A percentile compares a stretch with the other conserved stretches of the same genome.
Conservation (phyloP, 2,113 vertebrate genomes). For the Amphiprion percula region DNA sequence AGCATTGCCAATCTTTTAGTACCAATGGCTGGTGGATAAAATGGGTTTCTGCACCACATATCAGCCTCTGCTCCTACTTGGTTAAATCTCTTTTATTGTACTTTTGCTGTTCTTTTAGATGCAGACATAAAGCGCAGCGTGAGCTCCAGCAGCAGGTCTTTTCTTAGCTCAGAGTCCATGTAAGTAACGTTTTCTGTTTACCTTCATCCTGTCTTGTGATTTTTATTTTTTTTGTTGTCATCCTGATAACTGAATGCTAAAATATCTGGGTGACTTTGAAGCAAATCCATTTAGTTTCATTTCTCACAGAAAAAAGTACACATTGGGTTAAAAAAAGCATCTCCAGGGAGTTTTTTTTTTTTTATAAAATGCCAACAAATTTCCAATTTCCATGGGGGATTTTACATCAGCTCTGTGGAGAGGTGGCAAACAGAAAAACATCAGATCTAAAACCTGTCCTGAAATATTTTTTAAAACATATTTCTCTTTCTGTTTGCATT, state of each 20-base stretch:
- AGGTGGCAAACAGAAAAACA: too few relatives aligned
- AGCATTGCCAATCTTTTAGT: background rate
- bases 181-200: conserved; percentile 73
- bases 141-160: conserved; percentile 83
- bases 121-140: conserved; percentile 90
- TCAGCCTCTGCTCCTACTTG: background rate
- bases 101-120: conserved; percentile 81
- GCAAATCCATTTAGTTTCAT: too few relatives aligned
- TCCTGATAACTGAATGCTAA: background rate
- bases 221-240: background rate
- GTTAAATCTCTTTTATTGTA: background rate
- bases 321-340: background rate
- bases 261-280: too few relatives aligned
- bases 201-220: conserved; percentile 2
- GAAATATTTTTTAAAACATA: background rate
- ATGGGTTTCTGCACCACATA: background rate
- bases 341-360: background rate
- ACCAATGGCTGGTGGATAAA: conserved; percentile 19
- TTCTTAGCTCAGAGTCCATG: conserved; percentile 89
- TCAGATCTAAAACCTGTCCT: background rate
- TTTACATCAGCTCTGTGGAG: background rate
- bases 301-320: background rate
- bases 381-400: background rate
- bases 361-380: background rate
- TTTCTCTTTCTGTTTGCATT: background rate